Evolutionary conservation across 2,797 vertebrate species (phyloP).

Genomic region (Hephaestus fuliginosus): DNA sequence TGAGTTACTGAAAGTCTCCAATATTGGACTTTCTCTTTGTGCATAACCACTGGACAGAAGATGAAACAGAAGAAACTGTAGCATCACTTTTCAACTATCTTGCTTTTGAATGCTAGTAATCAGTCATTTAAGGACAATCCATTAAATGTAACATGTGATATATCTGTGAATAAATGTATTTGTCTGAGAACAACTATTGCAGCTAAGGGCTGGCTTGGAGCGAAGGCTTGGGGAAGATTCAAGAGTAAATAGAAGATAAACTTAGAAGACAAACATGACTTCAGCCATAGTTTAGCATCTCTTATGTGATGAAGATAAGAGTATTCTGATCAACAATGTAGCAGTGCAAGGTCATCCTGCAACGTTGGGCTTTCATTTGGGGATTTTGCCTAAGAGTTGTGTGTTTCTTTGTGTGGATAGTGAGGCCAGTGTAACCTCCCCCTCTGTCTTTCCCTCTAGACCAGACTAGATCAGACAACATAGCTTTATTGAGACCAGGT

Average conservation of each 20-base stretch:
- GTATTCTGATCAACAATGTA: conserved; percentile 22
- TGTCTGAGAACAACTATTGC: neutral
- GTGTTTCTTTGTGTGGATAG: conserved; percentile 41
- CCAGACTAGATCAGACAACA: conserved; percentile 58
- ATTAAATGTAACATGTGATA: neutral
- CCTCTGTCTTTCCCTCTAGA: conserved; percentile 39
- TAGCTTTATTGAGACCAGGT: conserved; percentile 74
- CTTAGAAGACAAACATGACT: neutral
- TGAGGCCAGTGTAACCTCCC: conserved; percentile 23
- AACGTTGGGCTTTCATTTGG: conserved; percentile 16
- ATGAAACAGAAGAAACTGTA: neutral
- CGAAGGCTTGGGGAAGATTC: neutral
- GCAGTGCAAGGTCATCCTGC: neutral
- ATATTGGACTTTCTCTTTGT: neutral
- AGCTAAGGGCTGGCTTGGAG: neutral
- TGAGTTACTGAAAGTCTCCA: conserved; percentile 3
- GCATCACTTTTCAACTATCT: neutral
- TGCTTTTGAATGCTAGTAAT: conserved; percentile 10
- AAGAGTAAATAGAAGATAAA: neutral
- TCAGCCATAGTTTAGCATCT: conserved; percentile 1
- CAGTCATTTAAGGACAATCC: neutral
- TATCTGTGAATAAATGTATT: conserved; percentile 15
- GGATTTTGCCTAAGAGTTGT: conserved; percentile 36
- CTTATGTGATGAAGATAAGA: conserved; percentile 1
- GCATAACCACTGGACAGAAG: neutral